Conservation (phyloP, 2,113 vertebrate species). For the Pangasianodon hypophthalmus region DNA sequence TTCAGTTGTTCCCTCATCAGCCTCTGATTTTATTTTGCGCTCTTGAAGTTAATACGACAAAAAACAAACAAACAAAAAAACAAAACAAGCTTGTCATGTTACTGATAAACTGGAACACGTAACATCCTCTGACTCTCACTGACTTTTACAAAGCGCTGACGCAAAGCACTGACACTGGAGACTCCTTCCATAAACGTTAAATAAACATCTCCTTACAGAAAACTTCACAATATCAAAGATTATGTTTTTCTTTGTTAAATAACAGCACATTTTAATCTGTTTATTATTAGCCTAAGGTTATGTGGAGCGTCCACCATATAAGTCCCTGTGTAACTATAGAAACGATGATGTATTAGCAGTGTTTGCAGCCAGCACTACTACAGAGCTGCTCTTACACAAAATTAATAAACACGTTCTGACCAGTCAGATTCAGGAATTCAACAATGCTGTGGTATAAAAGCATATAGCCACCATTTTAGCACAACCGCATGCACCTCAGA, state of each 20-base stretch:
- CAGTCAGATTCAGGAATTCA: not conserved
- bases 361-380: not conserved
- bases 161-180: not conserved
- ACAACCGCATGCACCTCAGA: not conserved
- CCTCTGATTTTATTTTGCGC: not conserved
- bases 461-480: not conserved
- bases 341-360: not conserved
- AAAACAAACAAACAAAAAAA: not conserved
- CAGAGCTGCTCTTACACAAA: not conserved
- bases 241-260: not conserved
- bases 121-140: not conserved
- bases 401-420: not conserved
- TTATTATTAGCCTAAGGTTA: not conserved
- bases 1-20: not conserved
- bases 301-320: not conserved
- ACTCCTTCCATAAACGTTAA: not conserved
- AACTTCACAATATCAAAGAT: not conserved
- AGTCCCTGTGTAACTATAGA: not conserved
- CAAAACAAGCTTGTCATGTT: too few species aligned
- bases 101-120: too few species aligned
- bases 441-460: not conserved
- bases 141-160: not conserved
- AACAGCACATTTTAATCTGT: not conserved
- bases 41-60: not conserved
- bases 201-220: not conserved